Evolutionary conservation across 1,140 invertebrate species (phyloP).

Genomic region (Papilio helenus): DNA sequence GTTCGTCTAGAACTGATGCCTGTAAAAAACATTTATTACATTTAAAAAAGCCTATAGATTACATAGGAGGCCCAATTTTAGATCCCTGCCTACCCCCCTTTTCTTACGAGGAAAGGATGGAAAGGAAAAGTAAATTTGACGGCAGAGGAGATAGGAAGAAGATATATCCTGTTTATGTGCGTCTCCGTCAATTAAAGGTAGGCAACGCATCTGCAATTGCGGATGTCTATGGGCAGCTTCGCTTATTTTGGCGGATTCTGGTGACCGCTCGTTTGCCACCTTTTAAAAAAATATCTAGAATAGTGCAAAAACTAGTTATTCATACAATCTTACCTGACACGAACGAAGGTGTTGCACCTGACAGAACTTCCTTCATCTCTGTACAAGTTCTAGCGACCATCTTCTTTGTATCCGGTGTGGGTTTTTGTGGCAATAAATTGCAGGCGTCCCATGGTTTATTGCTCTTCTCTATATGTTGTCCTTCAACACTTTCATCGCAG

Average conservation of each 20-base stretch:
- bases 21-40: constrained; percentile 42
- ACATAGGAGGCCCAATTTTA: no score
- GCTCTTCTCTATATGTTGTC: constrained; percentile 52
- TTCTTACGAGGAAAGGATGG: no score
- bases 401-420: constrained; percentile 50
- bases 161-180: no score
- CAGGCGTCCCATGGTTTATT: constrained; percentile 72
- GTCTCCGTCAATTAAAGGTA: no score
- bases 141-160: no score
- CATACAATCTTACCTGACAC: constrained; percentile 58
- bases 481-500: constrained; percentile 61
- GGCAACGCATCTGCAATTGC: no score
- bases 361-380: constrained; percentile 64
- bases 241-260: no score
- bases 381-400: constrained; percentile 50
- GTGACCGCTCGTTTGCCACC: no score
- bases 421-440: constrained; percentile 60
- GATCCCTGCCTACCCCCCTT: no score
- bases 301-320: neutral
- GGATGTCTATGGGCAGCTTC: no score
- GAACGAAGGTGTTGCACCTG: constrained; percentile 57
- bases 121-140: no score
- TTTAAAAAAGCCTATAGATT: neutral
- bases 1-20: constrained; percentile 65
- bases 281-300: no score